Conservation (phyloP, 1,140 invertebrate genomes). For the Oedothorax gibbosus region DNA sequence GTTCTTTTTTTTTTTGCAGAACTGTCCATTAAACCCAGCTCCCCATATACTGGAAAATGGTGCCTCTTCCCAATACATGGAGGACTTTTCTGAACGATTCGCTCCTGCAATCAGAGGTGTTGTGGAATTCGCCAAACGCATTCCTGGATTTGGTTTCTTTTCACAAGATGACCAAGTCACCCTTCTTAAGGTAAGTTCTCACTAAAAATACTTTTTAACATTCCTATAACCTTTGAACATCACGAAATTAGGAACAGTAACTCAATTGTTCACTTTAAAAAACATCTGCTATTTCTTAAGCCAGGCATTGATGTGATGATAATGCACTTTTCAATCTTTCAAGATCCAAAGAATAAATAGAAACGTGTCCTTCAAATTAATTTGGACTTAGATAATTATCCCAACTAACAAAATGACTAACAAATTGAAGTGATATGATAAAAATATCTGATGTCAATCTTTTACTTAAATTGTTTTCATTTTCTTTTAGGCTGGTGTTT, state of each 20-base stretch:
- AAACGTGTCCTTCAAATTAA: too few relatives aligned
- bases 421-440: not conserved
- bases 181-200: constrained; percentile 82
- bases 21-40: constrained; percentile 92
- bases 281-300: not conserved
- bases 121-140: constrained; percentile 96
- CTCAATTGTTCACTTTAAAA: not conserved
- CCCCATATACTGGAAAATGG: constrained; percentile 79
- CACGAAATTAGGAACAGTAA: not conserved
- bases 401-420: not conserved
- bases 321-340: too few relatives aligned
- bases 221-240: not conserved
- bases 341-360: too few relatives aligned
- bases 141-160: constrained; percentile 94
- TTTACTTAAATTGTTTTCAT: constrained; percentile 23
- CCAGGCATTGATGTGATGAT: too few relatives aligned
- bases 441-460: not conserved
- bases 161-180: constrained; percentile 97
- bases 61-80: constrained; percentile 72
- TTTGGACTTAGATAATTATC: too few relatives aligned
- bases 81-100: constrained; percentile 93
- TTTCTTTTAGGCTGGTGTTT: constrained; percentile 77
- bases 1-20: constrained; percentile 78
- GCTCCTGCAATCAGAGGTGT: constrained; percentile 96
- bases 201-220: not conserved